phyloP scores from a whole-genome alignment of 2,888 invertebrate genomes.

The Lycia hirtaria region DNA sequence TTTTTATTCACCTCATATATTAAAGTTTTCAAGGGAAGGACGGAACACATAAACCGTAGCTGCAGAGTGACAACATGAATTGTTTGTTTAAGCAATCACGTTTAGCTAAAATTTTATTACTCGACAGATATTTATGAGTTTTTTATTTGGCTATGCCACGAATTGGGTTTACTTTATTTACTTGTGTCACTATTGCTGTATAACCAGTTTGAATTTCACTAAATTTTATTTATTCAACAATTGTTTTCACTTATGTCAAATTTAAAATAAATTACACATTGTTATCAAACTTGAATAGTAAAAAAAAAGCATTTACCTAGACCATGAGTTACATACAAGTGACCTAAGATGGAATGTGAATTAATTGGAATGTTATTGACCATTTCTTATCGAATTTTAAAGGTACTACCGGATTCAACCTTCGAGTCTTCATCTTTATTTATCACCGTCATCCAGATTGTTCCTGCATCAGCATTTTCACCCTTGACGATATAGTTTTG shows the following conservation, averaged over 20 bases:
- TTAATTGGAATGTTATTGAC: slow-evolving; percentile 5
- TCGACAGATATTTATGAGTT: slow-evolving; percentile 10
- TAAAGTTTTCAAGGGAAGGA: slow-evolving; percentile 67
- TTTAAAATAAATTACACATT: not conserved
- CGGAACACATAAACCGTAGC: slow-evolving; percentile 42
- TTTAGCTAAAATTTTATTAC: slow-evolving; percentile 26
- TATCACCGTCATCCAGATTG: slow-evolving; percentile 54
- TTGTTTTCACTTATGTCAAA: no score
- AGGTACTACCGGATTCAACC: slow-evolving; percentile 1
- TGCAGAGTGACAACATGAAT: slow-evolving; percentile 27
- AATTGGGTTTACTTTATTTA: slow-evolving; percentile 10
- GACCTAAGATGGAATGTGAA: not conserved
- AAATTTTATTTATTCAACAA: no score
- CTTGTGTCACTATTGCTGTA: not conserved
- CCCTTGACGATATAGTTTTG: slow-evolving; percentile 47
- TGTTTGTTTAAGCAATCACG: slow-evolving; percentile 21
- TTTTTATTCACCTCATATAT: slow-evolving; percentile 24
- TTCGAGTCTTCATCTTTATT: slow-evolving; percentile 39
- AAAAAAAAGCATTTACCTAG: no score
- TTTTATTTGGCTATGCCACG: slow-evolving; percentile 4
- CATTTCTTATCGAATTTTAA: slow-evolving; percentile 9
- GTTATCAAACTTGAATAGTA: not conserved
- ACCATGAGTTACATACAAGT: no score
- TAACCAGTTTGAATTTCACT: no score
- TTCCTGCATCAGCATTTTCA: slow-evolving; percentile 56